Conservation (phyloP, 2,888 invertebrate genomes). For the Sesia bembeciformis region DNA sequence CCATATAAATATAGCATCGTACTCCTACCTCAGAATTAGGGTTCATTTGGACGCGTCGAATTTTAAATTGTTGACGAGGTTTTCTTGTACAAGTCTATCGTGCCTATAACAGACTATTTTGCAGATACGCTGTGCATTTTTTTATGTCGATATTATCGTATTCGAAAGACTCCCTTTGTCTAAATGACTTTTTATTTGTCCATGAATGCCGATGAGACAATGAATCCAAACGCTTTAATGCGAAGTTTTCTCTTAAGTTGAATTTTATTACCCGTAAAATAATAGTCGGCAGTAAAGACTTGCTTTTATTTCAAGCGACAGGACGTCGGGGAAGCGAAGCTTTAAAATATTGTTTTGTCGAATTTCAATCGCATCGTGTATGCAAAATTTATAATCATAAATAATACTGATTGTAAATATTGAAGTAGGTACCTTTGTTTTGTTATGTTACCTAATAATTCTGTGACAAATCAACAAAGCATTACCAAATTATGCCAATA, state of each 20-base stretch:
- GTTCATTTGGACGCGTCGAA: too few relatives aligned
- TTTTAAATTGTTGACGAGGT: too few relatives aligned
- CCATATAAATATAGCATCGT: neutral
- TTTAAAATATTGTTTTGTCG: conserved; percentile 59
- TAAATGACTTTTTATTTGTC: neutral
- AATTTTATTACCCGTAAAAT: conserved; percentile 53
- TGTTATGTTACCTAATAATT: too few relatives aligned
- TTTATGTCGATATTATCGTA: neutral
- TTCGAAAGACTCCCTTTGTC: neutral
- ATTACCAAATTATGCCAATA: too few relatives aligned
- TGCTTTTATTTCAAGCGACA: neutral
- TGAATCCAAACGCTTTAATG: conserved; percentile 30
- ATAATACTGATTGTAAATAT: too few relatives aligned
- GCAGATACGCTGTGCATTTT: too few relatives aligned
- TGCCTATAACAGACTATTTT: too few relatives aligned
- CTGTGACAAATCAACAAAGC: too few relatives aligned
- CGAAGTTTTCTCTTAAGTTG: conserved; percentile 26
- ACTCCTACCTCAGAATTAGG: too few relatives aligned
- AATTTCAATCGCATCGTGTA: conserved; percentile 10
- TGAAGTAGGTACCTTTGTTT: too few relatives aligned
- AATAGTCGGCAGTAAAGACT: neutral
- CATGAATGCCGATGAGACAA: conserved; percentile 23
- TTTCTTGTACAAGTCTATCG: too few relatives aligned
- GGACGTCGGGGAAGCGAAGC: conserved; percentile 39
- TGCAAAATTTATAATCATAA: too few relatives aligned